phyloP scores from a whole-genome alignment of 2,888 invertebrate species.

The Drosophila fungiperda region DNA sequence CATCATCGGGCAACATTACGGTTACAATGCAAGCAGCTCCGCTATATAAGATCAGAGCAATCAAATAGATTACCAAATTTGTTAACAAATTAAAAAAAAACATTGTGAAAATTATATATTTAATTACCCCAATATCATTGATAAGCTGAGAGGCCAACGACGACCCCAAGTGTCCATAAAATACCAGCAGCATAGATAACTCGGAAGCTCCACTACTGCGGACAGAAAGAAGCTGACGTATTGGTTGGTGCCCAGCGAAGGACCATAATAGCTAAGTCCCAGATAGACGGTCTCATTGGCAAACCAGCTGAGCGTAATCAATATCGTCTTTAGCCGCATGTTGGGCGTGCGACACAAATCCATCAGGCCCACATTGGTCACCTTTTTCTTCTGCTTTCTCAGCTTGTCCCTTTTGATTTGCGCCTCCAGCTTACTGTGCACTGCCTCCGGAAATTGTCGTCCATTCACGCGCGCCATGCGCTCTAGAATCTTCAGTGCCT shows the following conservation, averaged over 20 bases:
- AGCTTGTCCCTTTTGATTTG: constrained; percentile 89
- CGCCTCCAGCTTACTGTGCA: constrained; percentile 90
- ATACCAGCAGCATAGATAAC: constrained; percentile 94
- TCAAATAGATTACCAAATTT: constrained; percentile 83
- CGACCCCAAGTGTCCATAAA: constrained; percentile 95
- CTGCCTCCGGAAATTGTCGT: constrained; percentile 90
- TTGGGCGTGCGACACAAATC: constrained; percentile 90
- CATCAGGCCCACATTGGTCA: constrained; percentile 84
- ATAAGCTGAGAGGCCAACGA: constrained; percentile 94
- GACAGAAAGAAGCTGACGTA: constrained; percentile 95
- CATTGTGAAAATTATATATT: fast-evolving
- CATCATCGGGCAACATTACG: constrained; percentile 92
- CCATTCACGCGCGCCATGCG: constrained; percentile 92
- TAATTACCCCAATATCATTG: constrained; percentile 92
- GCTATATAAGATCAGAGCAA: constrained; percentile 83
- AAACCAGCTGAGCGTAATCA: constrained; percentile 96
- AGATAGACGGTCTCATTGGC: constrained; percentile 97
- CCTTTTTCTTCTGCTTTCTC: constrained; percentile 85
- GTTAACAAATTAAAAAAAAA: constrained; percentile 87
- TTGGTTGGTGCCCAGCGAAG: constrained; percentile 93
- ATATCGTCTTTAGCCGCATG: constrained; percentile 93
- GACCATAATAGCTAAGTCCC: constrained; percentile 95
- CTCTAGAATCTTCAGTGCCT: constrained; percentile 92
- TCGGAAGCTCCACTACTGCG: constrained; percentile 94
- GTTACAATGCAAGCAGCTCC: constrained; percentile 94